Evolutionary conservation across 2,113 vertebrate species (phyloP).

Genomic region (Scomber scombrus): DNA sequence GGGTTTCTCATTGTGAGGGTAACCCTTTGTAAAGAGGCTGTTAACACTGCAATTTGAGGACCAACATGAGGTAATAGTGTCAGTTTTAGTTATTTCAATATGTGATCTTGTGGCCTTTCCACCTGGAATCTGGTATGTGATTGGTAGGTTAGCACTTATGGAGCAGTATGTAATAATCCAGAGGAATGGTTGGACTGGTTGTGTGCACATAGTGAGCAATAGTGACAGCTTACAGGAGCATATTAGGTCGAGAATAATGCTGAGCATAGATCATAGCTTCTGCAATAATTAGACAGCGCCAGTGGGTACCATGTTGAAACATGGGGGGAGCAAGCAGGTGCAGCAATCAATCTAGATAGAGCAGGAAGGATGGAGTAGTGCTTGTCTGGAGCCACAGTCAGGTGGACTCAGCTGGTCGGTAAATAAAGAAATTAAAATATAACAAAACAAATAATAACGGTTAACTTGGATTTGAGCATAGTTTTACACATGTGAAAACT

Average conservation of each 20-base stretch:
- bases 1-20: constrained; percentile 15
- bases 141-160: not conserved
- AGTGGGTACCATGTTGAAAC: constrained; percentile 54
- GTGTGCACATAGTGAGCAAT: constrained; percentile 13
- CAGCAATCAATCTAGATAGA: constrained; percentile 55
- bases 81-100: not conserved
- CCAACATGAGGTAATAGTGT: not conserved
- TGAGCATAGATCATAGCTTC: constrained; percentile 63
- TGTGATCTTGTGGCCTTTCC: not conserved
- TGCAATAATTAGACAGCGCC: constrained; percentile 67
- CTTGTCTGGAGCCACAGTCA: constrained; percentile 15
- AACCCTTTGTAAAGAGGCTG: constrained; percentile 14
- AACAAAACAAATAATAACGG: no score
- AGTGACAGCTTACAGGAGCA: constrained; percentile 43
- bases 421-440: no score
- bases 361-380: constrained; percentile 23
- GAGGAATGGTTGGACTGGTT: not conserved
- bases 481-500: no score
- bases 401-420: not conserved
- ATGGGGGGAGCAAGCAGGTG: constrained; percentile 43
- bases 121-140: constrained; percentile 4
- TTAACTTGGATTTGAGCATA: no score
- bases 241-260: constrained; percentile 51
- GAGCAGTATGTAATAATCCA: not conserved
- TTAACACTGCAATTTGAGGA: constrained; percentile 10